A percentile compares a stretch with the other conserved stretches of the same genome.
Evolutionary conservation across 2,888 invertebrate species (phyloP).

Genomic region (Philereme transversata): DNA sequence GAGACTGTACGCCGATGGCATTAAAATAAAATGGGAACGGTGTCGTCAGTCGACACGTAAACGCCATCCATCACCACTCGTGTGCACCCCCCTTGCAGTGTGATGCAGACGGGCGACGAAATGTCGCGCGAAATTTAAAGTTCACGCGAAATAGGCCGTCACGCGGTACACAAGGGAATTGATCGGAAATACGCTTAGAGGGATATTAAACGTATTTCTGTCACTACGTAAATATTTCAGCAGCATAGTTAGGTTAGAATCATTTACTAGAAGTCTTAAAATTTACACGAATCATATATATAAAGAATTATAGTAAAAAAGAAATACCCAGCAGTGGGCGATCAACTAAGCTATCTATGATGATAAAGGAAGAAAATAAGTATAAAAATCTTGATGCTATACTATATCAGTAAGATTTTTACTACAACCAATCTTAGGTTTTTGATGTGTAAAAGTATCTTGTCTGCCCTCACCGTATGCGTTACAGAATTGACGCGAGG

Average conservation of each 20-base stretch:
- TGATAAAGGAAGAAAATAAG: too few species aligned
- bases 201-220: conserved; percentile 6
- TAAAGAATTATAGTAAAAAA: too few species aligned
- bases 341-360: too few species aligned
- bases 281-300: too few species aligned
- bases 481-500: conserved; percentile 68
- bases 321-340: too few species aligned
- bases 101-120: conserved; percentile 51
- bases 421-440: background rate
- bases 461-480: conserved; percentile 53
- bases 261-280: too few species aligned
- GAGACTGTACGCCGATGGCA: conserved; percentile 61
- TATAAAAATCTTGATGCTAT: too few species aligned
- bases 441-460: conserved; percentile 31
- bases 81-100: conserved; percentile 57
- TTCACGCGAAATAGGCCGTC: conserved; percentile 17
- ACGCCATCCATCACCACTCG: conserved; percentile 74
- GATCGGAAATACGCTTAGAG: conserved; percentile 7
- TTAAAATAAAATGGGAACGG: conserved; percentile 77
- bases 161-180: conserved; percentile 19
- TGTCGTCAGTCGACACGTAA: conserved; percentile 78
- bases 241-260: too few species aligned
- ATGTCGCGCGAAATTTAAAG: conserved; percentile 31
- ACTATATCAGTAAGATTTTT: too few species aligned
- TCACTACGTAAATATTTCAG: background rate